Conservation (phyloP, 2,113 vertebrate species). For the Gallinago media region DNA sequence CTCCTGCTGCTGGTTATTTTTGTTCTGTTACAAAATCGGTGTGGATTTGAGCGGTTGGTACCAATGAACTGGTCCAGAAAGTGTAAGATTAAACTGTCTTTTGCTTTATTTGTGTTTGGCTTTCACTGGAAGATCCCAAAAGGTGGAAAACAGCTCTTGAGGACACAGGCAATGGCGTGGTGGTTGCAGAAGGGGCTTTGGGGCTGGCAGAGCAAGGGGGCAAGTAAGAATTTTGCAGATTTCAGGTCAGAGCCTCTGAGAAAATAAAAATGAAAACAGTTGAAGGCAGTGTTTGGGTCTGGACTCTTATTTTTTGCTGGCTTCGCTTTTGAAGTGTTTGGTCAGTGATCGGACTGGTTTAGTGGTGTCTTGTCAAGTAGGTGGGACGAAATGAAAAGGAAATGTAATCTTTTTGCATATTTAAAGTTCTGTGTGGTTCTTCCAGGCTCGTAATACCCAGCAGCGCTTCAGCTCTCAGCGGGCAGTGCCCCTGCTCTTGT, state of each 20-base stretch:
- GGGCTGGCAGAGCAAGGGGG: background rate
- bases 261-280: background rate
- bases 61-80: background rate
- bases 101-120: background rate
- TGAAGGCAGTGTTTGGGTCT: background rate
- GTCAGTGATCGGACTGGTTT: background rate
- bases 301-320: background rate
- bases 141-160: background rate
- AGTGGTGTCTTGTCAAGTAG: background rate
- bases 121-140: background rate
- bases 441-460: background rate
- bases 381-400: background rate
- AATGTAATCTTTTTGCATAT: background rate
- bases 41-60: background rate
- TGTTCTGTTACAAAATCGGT: background rate
- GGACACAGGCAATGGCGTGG: fast-evolving
- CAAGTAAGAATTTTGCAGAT: background rate
- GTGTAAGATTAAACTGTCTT: background rate
- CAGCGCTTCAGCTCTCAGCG: background rate
- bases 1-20: background rate
- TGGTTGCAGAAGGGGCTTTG: background rate
- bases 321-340: background rate
- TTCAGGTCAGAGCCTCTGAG: background rate
- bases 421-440: background rate
- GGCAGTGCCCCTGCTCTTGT: background rate